Percentiles rank a stretch among this genome's conserved stretches.
Conservation (phyloP, 2,797 vertebrate species). For the Uromys caudimaculatus region DNA sequence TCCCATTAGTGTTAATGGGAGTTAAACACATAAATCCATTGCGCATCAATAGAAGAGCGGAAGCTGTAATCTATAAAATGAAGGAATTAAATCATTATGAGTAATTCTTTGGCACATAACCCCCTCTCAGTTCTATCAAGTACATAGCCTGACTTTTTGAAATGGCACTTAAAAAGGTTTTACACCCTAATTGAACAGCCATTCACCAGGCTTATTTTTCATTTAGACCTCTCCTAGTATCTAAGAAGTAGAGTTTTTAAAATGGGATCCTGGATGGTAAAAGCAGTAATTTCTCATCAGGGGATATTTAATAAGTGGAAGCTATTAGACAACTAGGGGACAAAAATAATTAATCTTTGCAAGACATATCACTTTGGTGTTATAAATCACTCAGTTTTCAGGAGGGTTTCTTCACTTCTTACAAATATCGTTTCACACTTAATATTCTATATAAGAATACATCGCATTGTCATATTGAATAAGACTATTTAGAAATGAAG, state of each 20-base stretch:
- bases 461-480: slow-evolving; percentile 16
- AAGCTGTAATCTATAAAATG: slow-evolving; percentile 63
- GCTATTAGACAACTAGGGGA: slow-evolving; percentile 69
- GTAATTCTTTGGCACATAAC: slow-evolving; percentile 63
- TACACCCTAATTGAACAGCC: slow-evolving; percentile 58
- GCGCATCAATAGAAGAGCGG: slow-evolving; percentile 55
- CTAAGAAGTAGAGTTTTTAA: slow-evolving; percentile 57
- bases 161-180: slow-evolving; percentile 62
- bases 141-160: slow-evolving; percentile 71
- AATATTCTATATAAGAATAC: background rate
- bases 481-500: slow-evolving; percentile 42
- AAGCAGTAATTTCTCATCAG: slow-evolving; percentile 69
- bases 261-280: slow-evolving; percentile 59
- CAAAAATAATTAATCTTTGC: slow-evolving; percentile 75
- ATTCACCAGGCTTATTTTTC: slow-evolving; percentile 57
- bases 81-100: slow-evolving; percentile 71
- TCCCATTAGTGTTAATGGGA: slow-evolving; percentile 63
- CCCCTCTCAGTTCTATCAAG: slow-evolving; percentile 54
- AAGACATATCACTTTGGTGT: slow-evolving; percentile 44
- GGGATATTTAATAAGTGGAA: slow-evolving; percentile 78
- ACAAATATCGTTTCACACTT: slow-evolving; percentile 1
- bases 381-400: slow-evolving; percentile 68
- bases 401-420: background rate
- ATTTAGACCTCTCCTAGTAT: slow-evolving; percentile 70
- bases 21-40: slow-evolving; percentile 68